Base-by-base conservation (phyloP, 2,888 invertebrate species). In the Kryphioiulus occultus region DNA sequence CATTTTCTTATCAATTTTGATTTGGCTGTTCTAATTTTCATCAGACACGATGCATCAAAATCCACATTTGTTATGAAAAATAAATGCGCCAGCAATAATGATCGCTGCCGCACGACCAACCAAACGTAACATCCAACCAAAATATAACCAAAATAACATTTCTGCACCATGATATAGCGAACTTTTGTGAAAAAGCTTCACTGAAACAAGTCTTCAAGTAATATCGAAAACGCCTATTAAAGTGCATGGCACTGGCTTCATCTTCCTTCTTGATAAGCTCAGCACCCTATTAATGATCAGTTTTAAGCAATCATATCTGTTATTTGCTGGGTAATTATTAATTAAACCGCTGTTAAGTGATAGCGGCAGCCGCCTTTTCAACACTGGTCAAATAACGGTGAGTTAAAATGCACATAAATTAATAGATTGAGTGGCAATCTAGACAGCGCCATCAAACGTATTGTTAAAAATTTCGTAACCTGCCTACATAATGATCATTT, bases 401-500 rank as follows among this genome's bases (percentile, higher is more conserved):
- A 9, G n/a, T 15, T 59, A 59, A 68, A n/a, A 22, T 17, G 22
- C 26, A 26, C 26, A 68, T 68, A 68, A 68, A 68, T 68, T 68
- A 68, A 68, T 68, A 26, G 68, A 68, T n/a, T 68, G 26, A 68
- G 22, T 68, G 68, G 68, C 19, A 26, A 26, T 68, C 10, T 68
- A 68, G 68, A 26, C 26, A 68, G 68, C 3, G 5, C 26, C 26
- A 12, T 22, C 19, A 68, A 68, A 68, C 22, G 26, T 26, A 26
- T 68, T 68, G 68, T 68, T 68, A 68, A 68, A 68, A 68, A 68
- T 68, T 68, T 22, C 22, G 68, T 22, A 68, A 68, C 68, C 26
- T 26, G 10, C 68, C 68, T 68, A 68, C 68, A 68, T 68, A 68
- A 68, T 68, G 26, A 26, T 68, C 26, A 22, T 26, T 68, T 68